Evolutionary conservation across 2,797 vertebrate species (phyloP), one percentile per base, ranked within the genome.

Genomic region (Taenioides sp.): DNA sequence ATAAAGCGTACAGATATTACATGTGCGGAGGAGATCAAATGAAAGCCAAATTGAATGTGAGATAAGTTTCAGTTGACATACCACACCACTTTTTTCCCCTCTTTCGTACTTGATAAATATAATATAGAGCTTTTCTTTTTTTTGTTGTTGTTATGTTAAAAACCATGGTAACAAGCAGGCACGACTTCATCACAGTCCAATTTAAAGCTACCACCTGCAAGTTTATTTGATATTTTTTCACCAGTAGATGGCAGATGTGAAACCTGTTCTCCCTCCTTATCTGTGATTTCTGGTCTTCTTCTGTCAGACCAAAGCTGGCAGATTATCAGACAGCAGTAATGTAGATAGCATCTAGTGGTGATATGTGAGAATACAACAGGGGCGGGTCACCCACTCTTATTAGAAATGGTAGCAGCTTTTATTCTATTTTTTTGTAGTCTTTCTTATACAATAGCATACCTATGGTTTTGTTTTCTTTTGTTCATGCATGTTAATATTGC

Each of bases 61-160:
- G 34, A 22, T 63, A n/a, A 20, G 61, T 40, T 63, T 63, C 61
- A 63, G 20, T 22, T 22, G 61, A 63, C 34, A 10, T 63, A n/a
- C n/a, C 20, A 2, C 61, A 37, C 10, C 20, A 40, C 11, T 43
- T 14, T 47, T 52, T 34, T 34, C 34, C 12, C 12, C 18, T 14
- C 61, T 22, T 40, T 63, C 1, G 34, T 22, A 34, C 61, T 63
- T 64, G 62, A 64, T 64, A 25, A 64, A 43, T 17, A 43, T 12
- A 64, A 25, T 64, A 23, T 47, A 43, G 4, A 63, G 7, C 14
- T 14, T 43, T 43, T 63, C n/a, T 40, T 43, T 43, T 3, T 14
- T 23, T 40, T n/a, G n/a, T n/a, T 27, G 25, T 6, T 7, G 37
- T 47, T 34, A 10, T 11, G 17, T 20, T 63, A 12, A 47, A 64